Conservation (phyloP, 2,113 vertebrate species). For the Anarhynchus alexandrinus region DNA sequence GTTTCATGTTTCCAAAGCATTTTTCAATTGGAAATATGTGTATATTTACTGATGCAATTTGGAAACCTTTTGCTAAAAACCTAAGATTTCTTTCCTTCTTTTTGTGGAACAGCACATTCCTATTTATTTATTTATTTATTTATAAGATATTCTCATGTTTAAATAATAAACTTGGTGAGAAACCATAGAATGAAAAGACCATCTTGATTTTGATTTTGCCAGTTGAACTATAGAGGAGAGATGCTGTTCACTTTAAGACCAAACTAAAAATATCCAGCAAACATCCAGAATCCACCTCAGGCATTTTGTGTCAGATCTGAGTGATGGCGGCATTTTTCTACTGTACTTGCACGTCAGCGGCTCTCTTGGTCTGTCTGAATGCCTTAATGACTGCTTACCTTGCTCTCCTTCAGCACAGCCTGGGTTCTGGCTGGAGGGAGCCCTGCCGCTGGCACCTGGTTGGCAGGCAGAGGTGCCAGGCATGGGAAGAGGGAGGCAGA, state of each 20-base stretch:
- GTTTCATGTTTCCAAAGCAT: not conserved
- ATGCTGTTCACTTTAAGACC: not conserved
- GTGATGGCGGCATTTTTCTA: not conserved
- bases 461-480: not conserved
- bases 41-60: not conserved
- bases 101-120: not conserved
- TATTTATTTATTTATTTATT: not conserved
- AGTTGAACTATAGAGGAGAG: not conserved
- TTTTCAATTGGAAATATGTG: not conserved
- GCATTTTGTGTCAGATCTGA: not conserved
- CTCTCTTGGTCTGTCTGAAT: not conserved
- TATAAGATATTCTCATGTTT: not conserved
- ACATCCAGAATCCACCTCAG: not conserved
- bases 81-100: not conserved
- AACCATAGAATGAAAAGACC: not conserved
- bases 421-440: not conserved
- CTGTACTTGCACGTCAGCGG: not conserved
- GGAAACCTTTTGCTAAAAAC: not conserved
- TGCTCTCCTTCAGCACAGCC: too few relatives aligned
- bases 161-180: not conserved
- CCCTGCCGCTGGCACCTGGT: not conserved
- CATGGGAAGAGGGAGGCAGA: not conserved
- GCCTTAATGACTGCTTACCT: not conserved
- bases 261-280: not conserved
- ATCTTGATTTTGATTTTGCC: not conserved